Base-by-base conservation (phyloP, 1,140 invertebrate species). In the Eupristina koningsbergeri region DNA sequence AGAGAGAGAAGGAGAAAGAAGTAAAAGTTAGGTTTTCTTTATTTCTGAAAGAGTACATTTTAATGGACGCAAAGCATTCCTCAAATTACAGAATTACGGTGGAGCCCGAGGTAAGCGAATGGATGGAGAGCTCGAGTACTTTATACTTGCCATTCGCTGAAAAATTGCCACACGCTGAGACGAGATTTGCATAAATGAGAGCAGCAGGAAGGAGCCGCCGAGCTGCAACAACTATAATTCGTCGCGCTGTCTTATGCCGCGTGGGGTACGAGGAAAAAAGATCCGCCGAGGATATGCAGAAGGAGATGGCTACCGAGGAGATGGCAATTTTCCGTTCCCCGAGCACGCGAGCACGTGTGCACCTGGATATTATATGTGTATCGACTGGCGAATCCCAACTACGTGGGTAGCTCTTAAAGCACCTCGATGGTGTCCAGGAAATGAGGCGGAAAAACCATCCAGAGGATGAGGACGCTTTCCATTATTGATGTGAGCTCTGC, bases 401-500 rank as follows among this genome's bases (percentile, higher is more conserved):
- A 75, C 58, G 71, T 75, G 80, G 80, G 71, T 26, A 64, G 73
- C 15, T 74, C 50, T 80, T 81, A 81, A 81, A 69, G 69, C 69
- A 19, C 80, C 31, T 36, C 34, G 45, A 74, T 36, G 3, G 64
- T 3, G 9, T 64, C 34, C 74, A 29, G 7, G 36, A 26, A 39
- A 22, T 29, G 50, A n/a, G n/a, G n/a, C n/a, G n/a, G n/a, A n/a
- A n/a, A 47, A 58, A n/a, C 39, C 67, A n/a, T 39, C 61, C 9
- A 79, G 36, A n/a, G 41, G 53, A 77, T 53, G 50, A 39, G 15
- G 50, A 63, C 47, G 19, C 15, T 7, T 8, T 50, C 9, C 47
- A 50, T 8, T 50, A 17, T 15, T n/a, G 53, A 5, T 26, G 22
- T 58, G 7, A 19, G 53, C 41, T 50, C 47, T 53, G 29, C 29